Evolutionary conservation across 1,140 invertebrate species (phyloP), one percentile per base, ranked within the genome.

Genomic region (Pomacea maculata): DNA sequence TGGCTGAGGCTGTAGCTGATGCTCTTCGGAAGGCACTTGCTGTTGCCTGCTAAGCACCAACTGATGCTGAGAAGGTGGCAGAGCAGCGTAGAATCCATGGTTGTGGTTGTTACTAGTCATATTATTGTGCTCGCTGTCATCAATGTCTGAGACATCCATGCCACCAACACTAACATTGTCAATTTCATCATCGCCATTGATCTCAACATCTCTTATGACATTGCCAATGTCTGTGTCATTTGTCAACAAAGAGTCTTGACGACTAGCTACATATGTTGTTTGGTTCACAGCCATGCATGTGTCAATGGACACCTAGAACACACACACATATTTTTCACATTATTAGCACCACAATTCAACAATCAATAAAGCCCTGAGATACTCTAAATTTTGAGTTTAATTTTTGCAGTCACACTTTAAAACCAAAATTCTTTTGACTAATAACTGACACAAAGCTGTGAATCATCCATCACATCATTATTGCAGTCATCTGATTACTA

Each of bases 111-210:
- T 57, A 52, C 57, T 63, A 14, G 52, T 55, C 6, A 61, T 64
- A 57, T 70, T 71, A 57, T 68, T 61, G 55, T 75, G 29, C 14
- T 81, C 29, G 15, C 87, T 87, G 80, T 86, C 87, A 21, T 89
- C 89, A 45, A 90, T 87, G 78, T 90, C 89, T 0, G 89, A 90
- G 6, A 90, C 89, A 80, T 90, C 89, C 89, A 90, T 90, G 4
- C 86, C 89, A n/a, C 88, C 88, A 2, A 86, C 87, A 85, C 88
- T 90, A 12, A 89, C 87, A 55, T 84, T 85, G 72, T 90, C 88
- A 25, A 88, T 83, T 71, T 88, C 88, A 61, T 89, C 87, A 64
- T 78, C 77, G 54, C 25, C 67, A 19, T 78, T 78, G 52, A 78
- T 78, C 25, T 78, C 77, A 19, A 78, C 77, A 29, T 78, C 77